Conservation (phyloP, 2,113 vertebrate genomes). For the Chaetorhynchus papuensis region DNA sequence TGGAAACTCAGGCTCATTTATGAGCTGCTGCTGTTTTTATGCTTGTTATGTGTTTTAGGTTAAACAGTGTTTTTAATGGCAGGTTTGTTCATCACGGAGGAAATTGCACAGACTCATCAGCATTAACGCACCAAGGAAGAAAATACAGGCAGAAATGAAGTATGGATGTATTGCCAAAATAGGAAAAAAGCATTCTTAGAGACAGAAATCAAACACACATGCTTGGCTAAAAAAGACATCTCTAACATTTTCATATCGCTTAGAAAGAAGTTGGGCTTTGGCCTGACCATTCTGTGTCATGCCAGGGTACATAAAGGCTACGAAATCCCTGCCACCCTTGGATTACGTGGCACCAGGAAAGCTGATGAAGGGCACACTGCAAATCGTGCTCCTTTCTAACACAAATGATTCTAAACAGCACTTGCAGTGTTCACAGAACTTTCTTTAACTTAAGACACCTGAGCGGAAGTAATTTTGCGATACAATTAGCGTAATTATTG, state of each 20-base stretch:
- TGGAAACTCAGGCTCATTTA: conserved; percentile 55
- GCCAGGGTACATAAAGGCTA: background rate
- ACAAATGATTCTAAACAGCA: background rate
- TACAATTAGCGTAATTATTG: conserved; percentile 16
- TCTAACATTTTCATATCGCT: background rate
- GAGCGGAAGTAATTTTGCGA: background rate
- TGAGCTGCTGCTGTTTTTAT: conserved; percentile 54
- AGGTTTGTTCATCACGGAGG: conserved; percentile 47
- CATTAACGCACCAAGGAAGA: background rate
- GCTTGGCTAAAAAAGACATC: background rate
- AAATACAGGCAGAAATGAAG: background rate
- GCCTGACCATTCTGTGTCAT: background rate
- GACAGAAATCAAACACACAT: background rate
- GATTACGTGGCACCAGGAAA: background rate
- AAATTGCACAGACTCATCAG: conserved; percentile 43
- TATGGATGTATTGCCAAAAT: background rate
- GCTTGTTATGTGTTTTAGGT: conserved; percentile 44
- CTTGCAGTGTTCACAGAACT: background rate
- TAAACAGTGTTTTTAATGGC: conserved; percentile 58
- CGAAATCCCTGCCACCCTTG: background rate
- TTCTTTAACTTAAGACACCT: background rate
- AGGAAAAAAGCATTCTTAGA: background rate
- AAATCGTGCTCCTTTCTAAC: background rate
- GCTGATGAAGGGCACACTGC: background rate
- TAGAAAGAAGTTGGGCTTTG: background rate